Conservation (phyloP, 2,113 vertebrate species). For the Bubo scandiacus region DNA sequence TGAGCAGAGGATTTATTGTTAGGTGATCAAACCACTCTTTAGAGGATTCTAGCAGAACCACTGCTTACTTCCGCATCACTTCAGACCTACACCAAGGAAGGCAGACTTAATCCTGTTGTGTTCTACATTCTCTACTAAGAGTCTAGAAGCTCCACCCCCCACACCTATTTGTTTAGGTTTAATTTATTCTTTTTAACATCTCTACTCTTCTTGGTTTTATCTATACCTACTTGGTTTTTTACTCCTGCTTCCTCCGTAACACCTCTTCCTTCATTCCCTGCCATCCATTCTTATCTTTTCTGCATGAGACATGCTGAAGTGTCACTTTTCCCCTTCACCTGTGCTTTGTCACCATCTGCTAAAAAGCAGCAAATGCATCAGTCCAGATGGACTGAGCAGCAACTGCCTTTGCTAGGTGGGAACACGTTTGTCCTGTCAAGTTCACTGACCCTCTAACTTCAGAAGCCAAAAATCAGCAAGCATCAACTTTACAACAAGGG, state of each 20-base stretch:
- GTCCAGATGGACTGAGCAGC: background rate
- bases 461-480: background rate
- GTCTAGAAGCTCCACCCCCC: background rate
- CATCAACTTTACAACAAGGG: background rate
- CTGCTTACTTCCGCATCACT: background rate
- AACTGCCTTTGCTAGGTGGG: background rate
- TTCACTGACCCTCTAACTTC: background rate
- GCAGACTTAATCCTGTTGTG: background rate
- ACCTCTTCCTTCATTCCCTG: background rate
- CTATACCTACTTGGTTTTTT: background rate
- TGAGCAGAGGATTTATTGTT: background rate
- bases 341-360: background rate
- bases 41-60: background rate
- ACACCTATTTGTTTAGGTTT: background rate
- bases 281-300: background rate
- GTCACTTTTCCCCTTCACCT: background rate
- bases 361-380: background rate
- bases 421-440: background rate
- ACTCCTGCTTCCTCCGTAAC: background rate
- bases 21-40: background rate
- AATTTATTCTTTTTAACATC: background rate
- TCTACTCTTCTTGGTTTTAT: background rate
- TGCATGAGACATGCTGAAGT: background rate
- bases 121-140: background rate
- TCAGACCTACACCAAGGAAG: background rate